phyloP scores from a whole-genome alignment of 2,113 vertebrate genomes.

The Gnathonemus longibarbis region DNA sequence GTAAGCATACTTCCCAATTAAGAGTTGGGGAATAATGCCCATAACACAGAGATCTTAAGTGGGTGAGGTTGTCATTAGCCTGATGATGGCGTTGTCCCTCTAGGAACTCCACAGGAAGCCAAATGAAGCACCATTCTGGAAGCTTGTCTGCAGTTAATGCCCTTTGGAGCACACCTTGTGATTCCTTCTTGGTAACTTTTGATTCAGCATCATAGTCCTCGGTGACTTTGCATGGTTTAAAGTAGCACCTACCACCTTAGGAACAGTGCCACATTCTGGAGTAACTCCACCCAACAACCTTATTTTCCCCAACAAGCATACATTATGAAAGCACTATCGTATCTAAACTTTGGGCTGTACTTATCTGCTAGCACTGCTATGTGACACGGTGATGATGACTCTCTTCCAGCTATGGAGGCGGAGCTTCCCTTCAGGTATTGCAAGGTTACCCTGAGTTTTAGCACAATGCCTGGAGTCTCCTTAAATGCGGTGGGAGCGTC shows the following conservation, averaged over 20 bases:
- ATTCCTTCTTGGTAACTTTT: neutral
- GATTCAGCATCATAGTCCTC: neutral
- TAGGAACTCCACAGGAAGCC: neutral
- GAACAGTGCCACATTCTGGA: neutral
- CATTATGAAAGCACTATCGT: neutral
- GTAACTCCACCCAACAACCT: neutral
- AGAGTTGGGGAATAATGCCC: neutral
- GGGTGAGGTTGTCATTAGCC: neutral
- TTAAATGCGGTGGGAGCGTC: neutral
- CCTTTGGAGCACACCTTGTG: neutral
- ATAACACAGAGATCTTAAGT: neutral
- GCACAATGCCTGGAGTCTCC: neutral
- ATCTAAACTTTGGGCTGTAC: neutral
- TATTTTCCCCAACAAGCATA: neutral
- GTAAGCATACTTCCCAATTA: neutral
- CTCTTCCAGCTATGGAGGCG: neutral
- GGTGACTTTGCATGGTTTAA: neutral
- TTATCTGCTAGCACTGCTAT: neutral
- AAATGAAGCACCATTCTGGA: neutral
- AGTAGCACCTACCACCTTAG: neutral
- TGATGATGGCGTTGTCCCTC: neutral
- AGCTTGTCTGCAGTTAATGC: neutral
- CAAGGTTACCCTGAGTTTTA: constrained; percentile 1
- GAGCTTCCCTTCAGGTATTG: neutral
- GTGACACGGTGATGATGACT: neutral